Evolutionary conservation across 2,888 invertebrate genomes (phyloP).

Genomic region (Agrochola lota): DNA sequence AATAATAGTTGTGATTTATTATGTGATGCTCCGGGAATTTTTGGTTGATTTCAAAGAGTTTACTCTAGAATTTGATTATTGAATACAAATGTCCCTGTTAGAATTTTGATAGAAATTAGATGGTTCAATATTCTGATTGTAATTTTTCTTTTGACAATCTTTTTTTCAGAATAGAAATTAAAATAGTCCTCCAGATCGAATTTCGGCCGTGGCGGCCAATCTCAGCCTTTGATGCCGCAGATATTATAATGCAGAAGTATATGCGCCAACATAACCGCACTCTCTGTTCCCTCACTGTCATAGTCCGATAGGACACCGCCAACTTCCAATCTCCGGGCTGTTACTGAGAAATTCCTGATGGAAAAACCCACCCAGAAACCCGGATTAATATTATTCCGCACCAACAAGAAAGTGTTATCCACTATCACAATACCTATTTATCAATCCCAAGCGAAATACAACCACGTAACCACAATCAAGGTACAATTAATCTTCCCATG

Average conservation of each 20-base stretch:
- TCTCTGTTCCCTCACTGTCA: background rate
- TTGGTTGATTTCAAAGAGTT: conserved; percentile 3
- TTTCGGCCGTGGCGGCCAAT: background rate
- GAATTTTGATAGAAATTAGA: background rate
- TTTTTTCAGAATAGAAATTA: background rate
- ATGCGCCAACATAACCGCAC: background rate
- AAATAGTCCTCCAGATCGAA: background rate
- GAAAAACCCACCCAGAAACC: background rate
- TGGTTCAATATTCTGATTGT: background rate
- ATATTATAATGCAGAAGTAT: background rate
- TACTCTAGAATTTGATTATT: no score
- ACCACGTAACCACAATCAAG: conserved; percentile 7
- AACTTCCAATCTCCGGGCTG: background rate
- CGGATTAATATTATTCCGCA: background rate
- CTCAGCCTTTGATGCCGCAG: background rate
- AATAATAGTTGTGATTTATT: conserved; percentile 10
- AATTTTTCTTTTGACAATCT: background rate
- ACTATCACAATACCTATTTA: conserved; percentile 1
- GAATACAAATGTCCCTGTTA: background rate
- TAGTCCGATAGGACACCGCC: background rate
- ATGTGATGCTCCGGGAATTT: background rate
- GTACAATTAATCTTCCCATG: conserved; percentile 23
- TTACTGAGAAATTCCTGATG: background rate
- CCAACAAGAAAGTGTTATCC: background rate
- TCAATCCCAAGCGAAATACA: conserved; percentile 14